phyloP scores from a whole-genome alignment of 2,797 vertebrate species.

The Lithobates sylvaticus region DNA sequence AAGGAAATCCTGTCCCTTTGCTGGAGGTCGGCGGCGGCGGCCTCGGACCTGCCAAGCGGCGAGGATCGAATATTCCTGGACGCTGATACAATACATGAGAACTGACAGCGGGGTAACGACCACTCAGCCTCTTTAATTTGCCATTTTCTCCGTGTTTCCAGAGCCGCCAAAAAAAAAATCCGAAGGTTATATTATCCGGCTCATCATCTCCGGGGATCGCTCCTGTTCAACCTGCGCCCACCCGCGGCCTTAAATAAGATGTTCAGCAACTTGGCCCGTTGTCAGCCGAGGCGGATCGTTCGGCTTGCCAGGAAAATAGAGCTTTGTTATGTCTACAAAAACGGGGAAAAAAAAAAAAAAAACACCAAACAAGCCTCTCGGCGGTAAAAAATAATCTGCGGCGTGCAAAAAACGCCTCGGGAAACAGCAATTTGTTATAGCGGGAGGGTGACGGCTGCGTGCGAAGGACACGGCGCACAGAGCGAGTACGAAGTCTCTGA shows the following conservation, averaged over 20 bases:
- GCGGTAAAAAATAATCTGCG: not conserved
- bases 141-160: slow-evolving; percentile 32
- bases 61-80: slow-evolving; percentile 13
- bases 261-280: slow-evolving; percentile 30
- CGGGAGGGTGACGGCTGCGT: too few relatives aligned
- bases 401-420: not conserved
- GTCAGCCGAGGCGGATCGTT: slow-evolving; percentile 30
- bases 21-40: slow-evolving; percentile 58
- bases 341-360: not conserved
- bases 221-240: not conserved
- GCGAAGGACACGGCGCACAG: too few relatives aligned
- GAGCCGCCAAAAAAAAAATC: slow-evolving; percentile 6
- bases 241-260: slow-evolving; percentile 34
- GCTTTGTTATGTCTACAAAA: slow-evolving; percentile 20
- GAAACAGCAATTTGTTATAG: not conserved
- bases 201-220: slow-evolving; percentile 39
- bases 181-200: slow-evolving; percentile 40
- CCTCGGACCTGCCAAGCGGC: slow-evolving; percentile 47
- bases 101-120: slow-evolving; percentile 39
- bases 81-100: slow-evolving; percentile 27
- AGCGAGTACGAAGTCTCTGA: too few relatives aligned
- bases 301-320: slow-evolving; percentile 19
- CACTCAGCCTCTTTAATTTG: slow-evolving; percentile 34
- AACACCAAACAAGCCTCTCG: slow-evolving; percentile 21
- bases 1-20: slow-evolving; percentile 73